Percentiles rank a stretch among this genome's conserved stretches.
Evolutionary conservation across 2,888 invertebrate species (phyloP).

Genomic region (Eupithecia dodoneata): DNA sequence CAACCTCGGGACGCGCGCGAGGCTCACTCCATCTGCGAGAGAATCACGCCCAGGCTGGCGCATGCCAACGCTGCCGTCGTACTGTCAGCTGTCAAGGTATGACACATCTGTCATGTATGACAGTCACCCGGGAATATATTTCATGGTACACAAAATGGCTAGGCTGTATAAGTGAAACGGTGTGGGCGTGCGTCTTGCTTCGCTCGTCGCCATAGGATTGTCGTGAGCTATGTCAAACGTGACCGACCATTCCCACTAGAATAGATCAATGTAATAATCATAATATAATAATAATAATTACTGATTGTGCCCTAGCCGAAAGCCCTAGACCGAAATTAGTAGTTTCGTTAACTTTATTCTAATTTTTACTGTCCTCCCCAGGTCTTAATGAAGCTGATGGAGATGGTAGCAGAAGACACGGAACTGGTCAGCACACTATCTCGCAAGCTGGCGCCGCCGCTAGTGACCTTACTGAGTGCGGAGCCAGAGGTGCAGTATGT

Average conservation of each 20-base stretch:
- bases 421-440: constrained; percentile 97
- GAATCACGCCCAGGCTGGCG: constrained; percentile 98
- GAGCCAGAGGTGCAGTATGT: constrained; percentile 99
- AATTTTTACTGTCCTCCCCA: constrained; percentile 46
- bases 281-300: not conserved
- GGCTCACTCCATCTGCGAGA: constrained; percentile 98
- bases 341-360: not conserved
- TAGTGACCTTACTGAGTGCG: constrained; percentile 98
- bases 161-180: too few species aligned
- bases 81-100: constrained; percentile 97
- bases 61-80: constrained; percentile 99
- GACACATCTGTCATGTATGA: not conserved
- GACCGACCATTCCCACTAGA: not conserved
- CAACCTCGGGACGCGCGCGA: constrained; percentile 98
- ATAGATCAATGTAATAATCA: not conserved
- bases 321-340: not conserved
- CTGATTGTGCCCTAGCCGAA: not conserved
- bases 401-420: constrained; percentile 96
- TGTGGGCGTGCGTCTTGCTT: not conserved
- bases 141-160: not conserved
- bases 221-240: not conserved
- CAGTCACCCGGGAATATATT: not conserved
- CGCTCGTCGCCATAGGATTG: not conserved
- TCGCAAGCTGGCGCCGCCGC: constrained; percentile 99
- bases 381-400: constrained; percentile 98